Evolutionary conservation across 1,140 invertebrate species (phyloP).

Genomic region (Macrotrachela quadricornifera): DNA sequence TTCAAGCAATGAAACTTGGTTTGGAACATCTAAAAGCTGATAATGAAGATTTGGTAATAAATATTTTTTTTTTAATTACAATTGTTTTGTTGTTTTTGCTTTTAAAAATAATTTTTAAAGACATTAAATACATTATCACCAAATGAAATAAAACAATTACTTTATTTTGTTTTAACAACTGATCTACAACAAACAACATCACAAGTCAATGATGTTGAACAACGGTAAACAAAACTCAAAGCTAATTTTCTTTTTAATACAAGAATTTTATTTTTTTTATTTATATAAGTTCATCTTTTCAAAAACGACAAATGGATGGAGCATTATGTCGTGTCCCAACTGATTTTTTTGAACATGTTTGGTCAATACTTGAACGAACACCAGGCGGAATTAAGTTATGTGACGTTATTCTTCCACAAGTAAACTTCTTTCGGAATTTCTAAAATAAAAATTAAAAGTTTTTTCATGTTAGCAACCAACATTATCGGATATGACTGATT

Average conservation of each 20-base stretch:
- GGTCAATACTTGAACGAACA: slow-evolving; percentile 70
- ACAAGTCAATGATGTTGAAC: too few species aligned
- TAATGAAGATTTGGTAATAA: too few species aligned
- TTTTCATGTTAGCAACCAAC: slow-evolving; percentile 44
- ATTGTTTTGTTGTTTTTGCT: too few species aligned
- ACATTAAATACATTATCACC: slow-evolving; percentile 51
- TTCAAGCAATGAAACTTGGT: slow-evolving; percentile 74
- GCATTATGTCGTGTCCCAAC: slow-evolving; percentile 77
- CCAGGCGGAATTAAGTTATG: slow-evolving; percentile 64
- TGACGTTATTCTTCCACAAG: slow-evolving; percentile 52
- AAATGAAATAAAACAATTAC: slow-evolving; percentile 54
- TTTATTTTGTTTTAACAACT: slow-evolving; percentile 35
- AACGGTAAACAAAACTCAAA: too few species aligned
- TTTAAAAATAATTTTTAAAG: too few species aligned
- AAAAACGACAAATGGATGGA: slow-evolving; percentile 71
- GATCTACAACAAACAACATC: neutral
- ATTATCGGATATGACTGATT: slow-evolving; percentile 77
- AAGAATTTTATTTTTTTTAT: too few species aligned
- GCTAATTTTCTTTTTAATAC: too few species aligned
- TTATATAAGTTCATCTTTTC: neutral
- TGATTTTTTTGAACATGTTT: slow-evolving; percentile 80
- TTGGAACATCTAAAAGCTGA: slow-evolving; percentile 29
- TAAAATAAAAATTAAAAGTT: neutral
- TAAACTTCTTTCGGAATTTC: slow-evolving; percentile 11
- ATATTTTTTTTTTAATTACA: too few species aligned